Base-by-base conservation (phyloP, 92 coral and sea anemone species). In the Pocillopora grandis region DNA sequence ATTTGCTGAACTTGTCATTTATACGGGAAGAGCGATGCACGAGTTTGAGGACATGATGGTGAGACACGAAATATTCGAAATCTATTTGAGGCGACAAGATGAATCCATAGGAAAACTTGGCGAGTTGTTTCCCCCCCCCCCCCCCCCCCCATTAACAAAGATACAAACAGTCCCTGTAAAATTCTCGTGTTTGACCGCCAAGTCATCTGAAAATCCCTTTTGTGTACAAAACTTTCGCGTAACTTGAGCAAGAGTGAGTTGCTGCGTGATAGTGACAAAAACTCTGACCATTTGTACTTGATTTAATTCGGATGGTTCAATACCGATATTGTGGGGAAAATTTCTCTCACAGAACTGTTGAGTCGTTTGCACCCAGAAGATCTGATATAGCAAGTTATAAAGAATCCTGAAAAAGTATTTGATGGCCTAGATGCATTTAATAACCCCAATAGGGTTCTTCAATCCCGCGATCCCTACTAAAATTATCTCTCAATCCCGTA, bases 181-280 rank as follows among this genome's bases (percentile, higher is more conserved):
- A 85, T 86, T 76, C 86, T 89, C 57, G 64, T 76, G 18, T 13
- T 90, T 77, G 90, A 88, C 10, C 84, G 90, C 21, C 90, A 90
- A 2, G 93, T 90, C 35, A 86, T 90, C 62, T 90, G 93, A 64
- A 90, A 90, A 60, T 69, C 93, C 33, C 31, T 82, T 21, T 48
- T 90, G 48, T 86, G 88, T 55, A 33, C 36, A 48, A 90, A 86
- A 66, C 78, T 90, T 64, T 12, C 82, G 35, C 80, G 78, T 71
- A 85, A 86, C 16, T 82, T 79, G 90, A 74, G 77, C 21, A 71
- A 79, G 8, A 7, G 52, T 42, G 52, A 7, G 5, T 42, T 67
- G 42, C 35, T 67, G 37, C 21, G 72, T n/a, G 72, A 67, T 16
- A 67, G 21, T 19, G 71, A n/a, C n/a, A 76, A 37, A 49, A 36